A percentile compares a stretch with the other conserved stretches of the same genome.
These are phyloP conservation scores for Escarpia spicata DNA, from an alignment of 2,888 invertebrate species.

Conservation along the genomic window DNA sequence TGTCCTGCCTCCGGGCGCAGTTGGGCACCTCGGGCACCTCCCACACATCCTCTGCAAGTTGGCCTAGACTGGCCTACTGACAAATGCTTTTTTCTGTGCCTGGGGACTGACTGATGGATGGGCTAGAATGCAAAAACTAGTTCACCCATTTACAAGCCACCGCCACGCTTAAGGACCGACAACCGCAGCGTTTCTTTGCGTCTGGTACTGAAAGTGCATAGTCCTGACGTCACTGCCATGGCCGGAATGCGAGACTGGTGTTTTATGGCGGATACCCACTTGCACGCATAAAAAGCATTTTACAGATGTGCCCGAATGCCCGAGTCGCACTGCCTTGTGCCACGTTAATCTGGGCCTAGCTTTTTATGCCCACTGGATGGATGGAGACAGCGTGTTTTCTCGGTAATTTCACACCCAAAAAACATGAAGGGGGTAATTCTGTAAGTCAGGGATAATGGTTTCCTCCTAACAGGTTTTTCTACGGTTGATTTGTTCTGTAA, in stretches of 20 bases:
- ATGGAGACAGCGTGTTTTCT: neutral
- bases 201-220: neutral
- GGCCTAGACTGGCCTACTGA: neutral
- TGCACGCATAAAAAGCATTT: neutral
- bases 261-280: neutral
- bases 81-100: neutral
- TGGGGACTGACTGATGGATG: neutral
- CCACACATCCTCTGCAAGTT: neutral
- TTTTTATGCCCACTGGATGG: neutral
- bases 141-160: neutral
- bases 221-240: neutral
- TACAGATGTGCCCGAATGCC: neutral
- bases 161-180: neutral
- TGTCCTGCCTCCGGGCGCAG: neutral
- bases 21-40: neutral
- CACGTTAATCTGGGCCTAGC: neutral
- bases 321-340: neutral
- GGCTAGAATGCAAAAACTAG: neutral
- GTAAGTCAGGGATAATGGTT: neutral
- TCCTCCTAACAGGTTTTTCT: neutral
- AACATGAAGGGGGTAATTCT: neutral
- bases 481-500: neutral
- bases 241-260: neutral
- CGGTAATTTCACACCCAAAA: neutral
- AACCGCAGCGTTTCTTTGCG: neutral